Percentiles rank a stretch among this genome's conserved stretches.
These are phyloP conservation scores for Erebia aethiops DNA, from an alignment of 2,888 invertebrate genomes.

Conservation along the genomic window DNA sequence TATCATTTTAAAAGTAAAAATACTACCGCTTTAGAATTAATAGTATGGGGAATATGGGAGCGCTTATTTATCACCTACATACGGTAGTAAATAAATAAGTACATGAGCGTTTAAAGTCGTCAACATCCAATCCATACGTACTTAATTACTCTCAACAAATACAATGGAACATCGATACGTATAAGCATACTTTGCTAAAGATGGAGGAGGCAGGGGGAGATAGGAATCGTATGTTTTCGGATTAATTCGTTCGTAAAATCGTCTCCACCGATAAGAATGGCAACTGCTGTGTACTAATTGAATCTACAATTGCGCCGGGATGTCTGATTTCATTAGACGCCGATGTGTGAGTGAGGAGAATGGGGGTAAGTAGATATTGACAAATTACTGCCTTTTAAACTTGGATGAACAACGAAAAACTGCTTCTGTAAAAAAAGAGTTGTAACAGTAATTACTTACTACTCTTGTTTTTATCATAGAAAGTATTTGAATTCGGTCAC, in stretches of 20 bases:
- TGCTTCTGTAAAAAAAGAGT: slow-evolving; percentile 6
- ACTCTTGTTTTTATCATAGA: too few relatives aligned
- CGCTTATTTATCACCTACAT: background rate
- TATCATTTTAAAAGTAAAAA: too few relatives aligned
- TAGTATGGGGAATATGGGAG: background rate
- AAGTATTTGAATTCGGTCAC: too few relatives aligned
- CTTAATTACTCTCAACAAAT: slow-evolving; percentile 78
- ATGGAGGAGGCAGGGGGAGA: slow-evolving; percentile 70
- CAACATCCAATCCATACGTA: slow-evolving; percentile 54
- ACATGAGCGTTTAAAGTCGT: slow-evolving; percentile 33
- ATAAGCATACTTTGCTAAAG: slow-evolving; percentile 57
- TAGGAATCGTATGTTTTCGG: slow-evolving; percentile 82
- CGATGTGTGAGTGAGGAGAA: slow-evolving; percentile 58
- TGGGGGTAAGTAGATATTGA: slow-evolving; percentile 49
- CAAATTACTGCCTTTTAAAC: slow-evolving; percentile 42
- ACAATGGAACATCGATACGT: slow-evolving; percentile 69
- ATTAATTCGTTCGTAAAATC: slow-evolving; percentile 84
- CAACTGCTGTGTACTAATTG: slow-evolving; percentile 81
- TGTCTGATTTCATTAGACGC: slow-evolving; percentile 78
- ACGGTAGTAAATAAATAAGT: background rate
- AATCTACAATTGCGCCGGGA: slow-evolving; percentile 80
- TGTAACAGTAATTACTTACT: too few relatives aligned
- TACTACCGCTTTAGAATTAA: background rate
- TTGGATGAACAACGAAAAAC: slow-evolving; percentile 40
- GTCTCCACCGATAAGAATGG: slow-evolving; percentile 82